These are phyloP conservation scores for Xenops minutus DNA, from an alignment of 2,797 vertebrate species.

Conservation along the genomic window DNA sequence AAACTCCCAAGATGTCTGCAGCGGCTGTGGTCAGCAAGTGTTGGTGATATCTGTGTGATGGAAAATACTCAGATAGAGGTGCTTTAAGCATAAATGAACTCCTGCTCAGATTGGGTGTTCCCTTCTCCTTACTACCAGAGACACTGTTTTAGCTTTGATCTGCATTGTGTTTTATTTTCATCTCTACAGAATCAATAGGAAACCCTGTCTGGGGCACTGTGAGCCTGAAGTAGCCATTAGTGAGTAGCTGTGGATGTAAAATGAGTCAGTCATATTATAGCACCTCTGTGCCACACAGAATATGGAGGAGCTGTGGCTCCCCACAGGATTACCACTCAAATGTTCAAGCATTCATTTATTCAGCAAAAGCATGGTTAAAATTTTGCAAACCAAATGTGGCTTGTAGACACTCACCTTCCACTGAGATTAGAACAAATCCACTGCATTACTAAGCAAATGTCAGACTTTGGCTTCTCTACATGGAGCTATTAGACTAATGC, in stretches of 20 bases:
- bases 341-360: neutral
- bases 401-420: neutral
- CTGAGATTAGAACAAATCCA: neutral
- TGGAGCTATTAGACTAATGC: neutral
- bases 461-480: neutral
- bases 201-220: neutral
- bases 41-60: neutral
- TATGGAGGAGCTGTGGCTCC: neutral
- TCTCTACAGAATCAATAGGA: neutral
- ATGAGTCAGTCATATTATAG: neutral
- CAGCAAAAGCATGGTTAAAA: neutral
- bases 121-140: neutral
- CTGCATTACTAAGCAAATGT: neutral
- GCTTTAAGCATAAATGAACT: neutral
- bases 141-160: neutral
- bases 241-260: neutral
- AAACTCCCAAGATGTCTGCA: neutral
- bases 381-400: neutral
- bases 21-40: neutral
- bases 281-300: neutral
- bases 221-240: neutral
- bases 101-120: neutral
- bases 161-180: neutral
- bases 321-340: fast-evolving
- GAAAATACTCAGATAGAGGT: neutral